Evolutionary conservation across 2,888 invertebrate species (phyloP), one percentile per base, ranked within the genome.

Genomic region (Ophion slaviceki): DNA sequence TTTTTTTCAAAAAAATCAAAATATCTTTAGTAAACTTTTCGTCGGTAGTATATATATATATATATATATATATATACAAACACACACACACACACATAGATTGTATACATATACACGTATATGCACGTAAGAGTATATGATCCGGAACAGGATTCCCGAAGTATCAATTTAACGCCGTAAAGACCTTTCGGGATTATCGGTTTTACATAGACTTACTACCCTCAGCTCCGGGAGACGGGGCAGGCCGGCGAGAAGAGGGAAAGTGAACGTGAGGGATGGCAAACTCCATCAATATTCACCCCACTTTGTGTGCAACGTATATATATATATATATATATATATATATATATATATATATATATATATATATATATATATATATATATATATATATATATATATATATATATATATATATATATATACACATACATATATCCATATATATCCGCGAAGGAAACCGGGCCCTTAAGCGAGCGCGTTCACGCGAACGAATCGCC

Each of bases 221-320:
- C 89, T 82, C 64, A 68, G 76, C 75, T 83, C 72, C 74, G 77
- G 59, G 45, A 45, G 68, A 71, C 14, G 75, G 6, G 36, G 10
- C 5, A n/a, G 64, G 14, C 2, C 47, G 47, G 36, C 32, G 40
- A 5, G 47, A 61, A 62, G 57, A 64, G 74, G 67, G 45, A 70
- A 70, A 66, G 81, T 70, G 81, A 86, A 71, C 83, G 86, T 64
- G 86, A 86, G 83, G 80, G 82, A 83, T 82, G 86, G 82, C 80
- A 87, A 88, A 87, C 89, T 87, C 89, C 90, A 90, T 91, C 90
- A 91, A 90, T 90, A 90, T 91, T 90, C 91, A 90, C 90, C 90
- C 90, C 87, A 74, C 64, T 77, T 71, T 77, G 74, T 67, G 81
- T 71, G 70, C 61, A 61, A 45, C 59, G 7, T 45, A 28, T 68